Conservation (phyloP, 2,888 invertebrate species). For the Oithona nana region DNA sequence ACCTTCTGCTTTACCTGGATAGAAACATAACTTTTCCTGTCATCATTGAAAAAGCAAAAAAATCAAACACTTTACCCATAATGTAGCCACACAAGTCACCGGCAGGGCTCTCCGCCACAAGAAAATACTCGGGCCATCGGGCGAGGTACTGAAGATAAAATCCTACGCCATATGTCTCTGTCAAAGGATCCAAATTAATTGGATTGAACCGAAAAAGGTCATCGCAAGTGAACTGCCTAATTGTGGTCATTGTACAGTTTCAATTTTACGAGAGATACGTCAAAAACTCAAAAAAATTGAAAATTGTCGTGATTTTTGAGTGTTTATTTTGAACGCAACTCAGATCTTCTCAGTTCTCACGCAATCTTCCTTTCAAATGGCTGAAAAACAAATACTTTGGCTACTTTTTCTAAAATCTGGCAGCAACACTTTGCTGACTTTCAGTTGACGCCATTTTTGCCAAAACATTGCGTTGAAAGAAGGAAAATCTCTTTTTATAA, state of each 20-base stretch:
- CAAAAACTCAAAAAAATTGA: too few relatives aligned
- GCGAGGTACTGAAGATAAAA: constrained; percentile 96
- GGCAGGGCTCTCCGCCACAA: constrained; percentile 84
- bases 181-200: constrained; percentile 71
- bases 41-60: neutral
- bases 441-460: too few relatives aligned
- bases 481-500: too few relatives aligned
- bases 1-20: constrained; percentile 1
- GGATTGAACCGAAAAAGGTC: constrained; percentile 89
- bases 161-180: constrained; percentile 84
- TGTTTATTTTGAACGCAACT: too few relatives aligned
- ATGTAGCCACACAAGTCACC: constrained; percentile 87
- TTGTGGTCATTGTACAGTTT: constrained; percentile 73
- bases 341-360: too few relatives aligned
- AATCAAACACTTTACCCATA: constrained; percentile 69
- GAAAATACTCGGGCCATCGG: constrained; percentile 97
- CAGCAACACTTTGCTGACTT: too few relatives aligned
- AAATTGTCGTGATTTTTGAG: too few relatives aligned
- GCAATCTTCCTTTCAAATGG: too few relatives aligned
- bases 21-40: neutral
- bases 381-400: too few relatives aligned
- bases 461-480: too few relatives aligned
- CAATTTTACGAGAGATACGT: too few relatives aligned
- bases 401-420: too few relatives aligned
- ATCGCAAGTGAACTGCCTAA: constrained; percentile 76